Evolutionary conservation across 2,888 invertebrate species (phyloP), one percentile per base, ranked within the genome.

Genomic region (Drosophila percnosoma): DNA sequence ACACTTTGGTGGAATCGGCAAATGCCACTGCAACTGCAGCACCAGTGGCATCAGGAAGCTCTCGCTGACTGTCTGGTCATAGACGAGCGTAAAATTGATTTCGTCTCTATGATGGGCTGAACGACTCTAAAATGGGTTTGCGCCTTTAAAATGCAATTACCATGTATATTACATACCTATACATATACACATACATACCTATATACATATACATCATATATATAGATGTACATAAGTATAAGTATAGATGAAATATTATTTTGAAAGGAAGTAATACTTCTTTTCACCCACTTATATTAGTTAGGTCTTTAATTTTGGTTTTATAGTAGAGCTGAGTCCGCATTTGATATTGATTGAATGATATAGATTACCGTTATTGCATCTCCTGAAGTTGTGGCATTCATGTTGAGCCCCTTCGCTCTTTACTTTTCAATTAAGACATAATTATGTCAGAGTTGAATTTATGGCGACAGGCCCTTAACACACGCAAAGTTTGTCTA

Each of bases 391-490:
- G 77, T 77, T 54, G 73, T 74, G 45, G 68, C 24, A 54, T 62
- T 42, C 21, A 59, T 57, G 40, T 38, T 51, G 24, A 8, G 38
- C 40, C 15, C 15, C 54, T 42, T 51, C 24, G 8, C 52, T 55
- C 61, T 33, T 74, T 75, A 78, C 48, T 80, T 73, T 86, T 90
- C 84, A 89, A 87, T 90, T 91, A 90, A 75, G 83, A 90, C 84
- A 91, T 90, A 91, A 92, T 92, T 92, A 91, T 92, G 91, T 86
- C 92, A 90, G 89, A 82, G 89, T 84, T 91, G 91, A 92, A 92
- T 92, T 92, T 92, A 92, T 92, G 78, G 91, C 64, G 80, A 77
- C 69, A 68, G 70, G 55, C 74, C 75, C 64, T 74, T 68, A 70
- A 62, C 71, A 69, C 88, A 88, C 86, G 90, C 81, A 82, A 89